Conservation (phyloP, 2,113 vertebrate genomes). For the Nothobranchius furzeri region DNA sequence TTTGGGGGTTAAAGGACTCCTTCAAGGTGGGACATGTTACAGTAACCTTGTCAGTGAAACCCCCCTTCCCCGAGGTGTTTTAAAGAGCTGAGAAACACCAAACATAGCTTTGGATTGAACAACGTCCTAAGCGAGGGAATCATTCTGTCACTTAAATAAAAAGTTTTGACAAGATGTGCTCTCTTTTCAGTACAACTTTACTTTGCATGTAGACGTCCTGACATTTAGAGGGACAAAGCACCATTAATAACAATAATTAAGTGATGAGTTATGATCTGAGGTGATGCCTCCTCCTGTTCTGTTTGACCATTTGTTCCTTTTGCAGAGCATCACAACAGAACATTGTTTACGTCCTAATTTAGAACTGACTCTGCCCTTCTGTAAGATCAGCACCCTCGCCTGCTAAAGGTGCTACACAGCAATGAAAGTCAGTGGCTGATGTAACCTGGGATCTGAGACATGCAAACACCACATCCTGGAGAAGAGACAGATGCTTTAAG, state of each 20-base stretch:
- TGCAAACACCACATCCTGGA: conserved; percentile 69
- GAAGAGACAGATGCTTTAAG: conserved; percentile 75
- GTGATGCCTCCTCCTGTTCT: conserved; percentile 5
- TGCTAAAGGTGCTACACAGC: conserved; percentile 66
- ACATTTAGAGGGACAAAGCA: conserved; percentile 64
- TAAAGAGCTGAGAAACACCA: conserved; percentile 68
- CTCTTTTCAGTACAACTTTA: conserved; percentile 54
- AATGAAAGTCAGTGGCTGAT: conserved; percentile 62
- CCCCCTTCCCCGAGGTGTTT: conserved; percentile 49
- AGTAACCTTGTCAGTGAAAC: conserved; percentile 62
- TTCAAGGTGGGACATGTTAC: conserved; percentile 66
- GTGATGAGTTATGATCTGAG: conserved; percentile 37
- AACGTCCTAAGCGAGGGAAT: conserved; percentile 59
- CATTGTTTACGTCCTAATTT: conserved; percentile 49
- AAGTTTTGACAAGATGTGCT: conserved; percentile 57
- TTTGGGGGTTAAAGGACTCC: conserved; percentile 69
- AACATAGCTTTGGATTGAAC: conserved; percentile 69
- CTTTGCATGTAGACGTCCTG: conserved; percentile 63
- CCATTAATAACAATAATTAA: conserved; percentile 63
- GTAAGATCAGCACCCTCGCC: conserved; percentile 52
- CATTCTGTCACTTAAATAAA: conserved; percentile 55
- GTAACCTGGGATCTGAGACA: conserved; percentile 74
- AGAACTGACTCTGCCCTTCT: conserved; percentile 54
- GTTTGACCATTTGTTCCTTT: conserved; percentile 1
- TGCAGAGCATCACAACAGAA: conserved; percentile 47